A percentile compares a stretch with the other conserved stretches of the same genome.
These are phyloP conservation scores for Ischnura elegans DNA, from an alignment of 2,888 invertebrate species.

Conservation along the genomic window DNA sequence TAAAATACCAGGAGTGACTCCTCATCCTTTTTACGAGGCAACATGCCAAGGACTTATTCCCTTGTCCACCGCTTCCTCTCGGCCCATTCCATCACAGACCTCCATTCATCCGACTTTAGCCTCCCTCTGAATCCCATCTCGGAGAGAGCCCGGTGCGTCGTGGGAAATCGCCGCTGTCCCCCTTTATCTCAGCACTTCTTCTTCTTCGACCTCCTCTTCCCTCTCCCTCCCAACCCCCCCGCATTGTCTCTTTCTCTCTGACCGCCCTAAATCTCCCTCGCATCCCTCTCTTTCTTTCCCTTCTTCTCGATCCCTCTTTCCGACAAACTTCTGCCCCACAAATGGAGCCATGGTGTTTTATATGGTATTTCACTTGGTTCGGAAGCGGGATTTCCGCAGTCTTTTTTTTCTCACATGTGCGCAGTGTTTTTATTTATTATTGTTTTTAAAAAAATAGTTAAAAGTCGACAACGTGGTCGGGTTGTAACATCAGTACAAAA, in stretches of 20 bases:
- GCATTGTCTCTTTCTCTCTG: neutral
- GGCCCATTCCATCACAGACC: neutral
- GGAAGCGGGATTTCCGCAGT: neutral
- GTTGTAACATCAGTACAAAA: too few relatives aligned
- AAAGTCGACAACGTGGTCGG: too few relatives aligned
- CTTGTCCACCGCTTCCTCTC: too few relatives aligned
- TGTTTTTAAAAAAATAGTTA: neutral
- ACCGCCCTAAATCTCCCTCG: neutral
- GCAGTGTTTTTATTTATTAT: neutral
- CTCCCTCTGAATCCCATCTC: slow-evolving; percentile 32
- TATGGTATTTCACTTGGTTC: neutral
- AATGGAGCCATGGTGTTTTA: neutral
- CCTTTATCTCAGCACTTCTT: neutral
- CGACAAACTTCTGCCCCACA: neutral
- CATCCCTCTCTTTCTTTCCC: neutral
- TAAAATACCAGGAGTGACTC: too few relatives aligned
- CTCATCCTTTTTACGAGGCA: too few relatives aligned
- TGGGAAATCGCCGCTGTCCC: slow-evolving; percentile 12
- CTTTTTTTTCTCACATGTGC: neutral
- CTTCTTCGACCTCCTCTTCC: neutral
- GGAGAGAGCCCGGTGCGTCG: neutral
- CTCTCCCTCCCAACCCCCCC: neutral
- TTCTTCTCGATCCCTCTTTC: neutral
- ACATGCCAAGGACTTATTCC: too few relatives aligned
- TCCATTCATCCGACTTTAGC: slow-evolving; percentile 41